These are phyloP conservation scores for Spheniscus humboldti DNA, from an alignment of 2,797 vertebrate species.

Conservation along the genomic window DNA sequence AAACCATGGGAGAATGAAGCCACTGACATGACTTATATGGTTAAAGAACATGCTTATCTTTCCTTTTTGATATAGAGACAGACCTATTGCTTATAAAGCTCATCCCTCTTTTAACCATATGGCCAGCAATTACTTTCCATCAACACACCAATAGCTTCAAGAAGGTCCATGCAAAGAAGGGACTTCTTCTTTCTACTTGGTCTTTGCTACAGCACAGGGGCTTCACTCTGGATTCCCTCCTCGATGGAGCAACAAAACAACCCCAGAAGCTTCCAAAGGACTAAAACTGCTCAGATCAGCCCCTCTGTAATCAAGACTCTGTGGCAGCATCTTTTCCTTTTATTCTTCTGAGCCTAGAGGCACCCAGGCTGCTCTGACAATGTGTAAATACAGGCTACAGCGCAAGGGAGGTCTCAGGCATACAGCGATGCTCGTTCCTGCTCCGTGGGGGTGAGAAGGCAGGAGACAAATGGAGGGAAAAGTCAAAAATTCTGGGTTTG, in stretches of 20 bases:
- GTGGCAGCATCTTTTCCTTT: background rate
- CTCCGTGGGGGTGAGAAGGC: background rate
- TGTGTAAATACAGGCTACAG: accelerated
- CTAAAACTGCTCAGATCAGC: background rate
- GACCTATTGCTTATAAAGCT: background rate
- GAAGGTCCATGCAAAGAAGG: background rate
- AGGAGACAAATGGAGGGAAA: background rate
- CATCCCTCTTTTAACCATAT: background rate
- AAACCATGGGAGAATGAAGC: background rate
- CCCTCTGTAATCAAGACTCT: background rate
- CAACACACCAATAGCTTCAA: background rate
- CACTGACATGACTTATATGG: background rate
- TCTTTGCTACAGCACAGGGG: background rate
- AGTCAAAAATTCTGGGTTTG: background rate
- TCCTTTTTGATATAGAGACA: background rate
- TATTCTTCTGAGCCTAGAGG: background rate
- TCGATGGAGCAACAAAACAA: background rate
- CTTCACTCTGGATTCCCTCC: background rate
- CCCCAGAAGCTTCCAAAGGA: background rate
- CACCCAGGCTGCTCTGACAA: background rate
- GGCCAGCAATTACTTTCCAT: background rate
- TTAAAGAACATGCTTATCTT: background rate
- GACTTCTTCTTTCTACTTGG: background rate
- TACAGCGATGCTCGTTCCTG: background rate
- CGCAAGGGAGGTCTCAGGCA: background rate